Evolutionary conservation across 1,140 invertebrate species (phyloP), one percentile per base, ranked within the genome.

Genomic region (Dreissena polymorpha): DNA sequence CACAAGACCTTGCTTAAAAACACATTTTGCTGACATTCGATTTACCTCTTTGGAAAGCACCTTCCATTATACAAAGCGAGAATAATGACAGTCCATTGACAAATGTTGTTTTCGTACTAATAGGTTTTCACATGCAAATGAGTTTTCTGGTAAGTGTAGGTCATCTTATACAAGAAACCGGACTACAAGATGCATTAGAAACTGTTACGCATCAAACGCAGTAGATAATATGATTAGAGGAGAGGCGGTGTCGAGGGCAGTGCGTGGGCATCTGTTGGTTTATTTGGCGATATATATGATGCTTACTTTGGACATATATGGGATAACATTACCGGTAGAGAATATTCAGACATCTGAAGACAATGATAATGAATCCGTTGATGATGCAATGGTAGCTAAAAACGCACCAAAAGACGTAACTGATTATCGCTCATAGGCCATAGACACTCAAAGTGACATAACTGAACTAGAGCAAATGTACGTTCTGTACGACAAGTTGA

Each of bases 191-290:
- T 64, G 13, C 79, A 14, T 57, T 87, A n/a, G 83, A 88, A 29
- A 57, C 74, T n/a, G 69, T 7, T 88, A 82, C 85, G 87, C 71
- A 0, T 57, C 70, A 72, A 83, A 86, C 64, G 89, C 87, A 53
- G 88, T 89, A 49, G 86, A 88, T 1, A 89, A 92, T 88, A 91
- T 91, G 10, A 85, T 73, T 78, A 90, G 21, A 86, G 92, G 87
- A n/a, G n/a, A n/a, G n/a, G n/a, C n/a, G n/a, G n/a, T n/a, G n/a
- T n/a, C n/a, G n/a, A n/a, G n/a, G n/a, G 88, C 90, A 55, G 83
- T 93, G 6, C 69, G 93, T 85, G 93, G 81, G 50, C 92, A 93
- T 90, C 86, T 92, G 39, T 67, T 90, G 14, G 73, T 88, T 1
- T 68, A 88, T 60, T 23, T 51, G 67, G 60, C 71, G 5, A 78